These are phyloP conservation scores for Merluccius polli DNA, from an alignment of 2,797 vertebrate species.

Conservation along the genomic window DNA sequence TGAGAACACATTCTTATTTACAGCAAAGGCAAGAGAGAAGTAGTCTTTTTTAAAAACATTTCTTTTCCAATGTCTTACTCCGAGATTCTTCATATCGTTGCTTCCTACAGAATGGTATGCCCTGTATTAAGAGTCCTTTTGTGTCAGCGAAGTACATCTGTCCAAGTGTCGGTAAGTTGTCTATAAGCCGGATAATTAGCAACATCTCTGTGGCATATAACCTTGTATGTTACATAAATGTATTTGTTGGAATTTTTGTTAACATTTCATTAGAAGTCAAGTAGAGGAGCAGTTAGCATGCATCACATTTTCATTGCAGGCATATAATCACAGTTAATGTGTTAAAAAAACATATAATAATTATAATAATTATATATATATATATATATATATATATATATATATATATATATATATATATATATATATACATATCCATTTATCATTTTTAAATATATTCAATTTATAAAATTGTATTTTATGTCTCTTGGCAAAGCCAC, in stretches of 20 bases:
- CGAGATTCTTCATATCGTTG: not conserved
- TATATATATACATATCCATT: slow-evolving; percentile 10
- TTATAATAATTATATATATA: slow-evolving; percentile 28
- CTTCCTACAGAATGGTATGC: not conserved
- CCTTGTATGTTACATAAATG: slow-evolving; percentile 44
- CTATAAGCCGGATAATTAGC: not conserved
- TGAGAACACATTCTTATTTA: slow-evolving; percentile 27
- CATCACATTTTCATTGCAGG: slow-evolving; percentile 71
- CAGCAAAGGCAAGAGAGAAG: slow-evolving; percentile 11
- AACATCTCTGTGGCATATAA: slow-evolving; percentile 22
- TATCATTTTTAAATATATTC: slow-evolving; percentile 32
- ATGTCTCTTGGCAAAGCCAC: slow-evolving; percentile 54
- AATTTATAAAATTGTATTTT: slow-evolving; percentile 64
- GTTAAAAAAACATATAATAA: slow-evolving; percentile 57
- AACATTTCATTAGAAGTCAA: slow-evolving; percentile 67
- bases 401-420: slow-evolving; percentile 38
- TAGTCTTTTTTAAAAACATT: slow-evolving; percentile 16
- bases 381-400: slow-evolving; percentile 8
- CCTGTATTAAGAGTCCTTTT: not conserved
- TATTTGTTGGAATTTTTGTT: slow-evolving; percentile 57
- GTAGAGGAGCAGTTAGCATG: slow-evolving; percentile 69
- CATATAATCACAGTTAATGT: slow-evolving; percentile 69
- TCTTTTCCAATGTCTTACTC: slow-evolving; percentile 26
- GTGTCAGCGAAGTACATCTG: not conserved
- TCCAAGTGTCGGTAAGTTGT: not conserved